Evolutionary conservation across 2,888 invertebrate genomes (phyloP).

Genomic region (Eilema depressum): DNA sequence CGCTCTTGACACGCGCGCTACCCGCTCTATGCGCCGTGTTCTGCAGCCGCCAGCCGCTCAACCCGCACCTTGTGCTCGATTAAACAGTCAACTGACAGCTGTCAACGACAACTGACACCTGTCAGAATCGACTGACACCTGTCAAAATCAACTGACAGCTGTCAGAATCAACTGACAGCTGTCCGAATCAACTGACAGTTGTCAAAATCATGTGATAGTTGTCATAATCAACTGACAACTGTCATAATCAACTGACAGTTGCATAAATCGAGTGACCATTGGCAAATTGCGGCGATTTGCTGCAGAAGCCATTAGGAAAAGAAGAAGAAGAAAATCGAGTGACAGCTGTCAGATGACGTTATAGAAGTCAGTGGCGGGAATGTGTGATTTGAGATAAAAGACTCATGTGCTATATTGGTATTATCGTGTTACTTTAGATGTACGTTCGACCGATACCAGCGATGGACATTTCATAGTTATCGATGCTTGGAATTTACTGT

Average conservation of each 20-base stretch:
- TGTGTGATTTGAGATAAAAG: constrained; percentile 43
- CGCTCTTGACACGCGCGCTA: constrained; percentile 70
- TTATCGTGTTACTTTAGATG: constrained; percentile 30
- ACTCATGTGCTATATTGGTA: constrained; percentile 45
- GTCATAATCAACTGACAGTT: too few species aligned
- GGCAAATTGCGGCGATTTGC: too few species aligned
- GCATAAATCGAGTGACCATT: too few species aligned
- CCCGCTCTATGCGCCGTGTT: constrained; percentile 79
- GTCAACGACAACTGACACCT: constrained; percentile 10
- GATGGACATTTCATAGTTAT: constrained; percentile 42
- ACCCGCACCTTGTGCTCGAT: constrained; percentile 66
- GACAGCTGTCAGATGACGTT: constrained; percentile 18
- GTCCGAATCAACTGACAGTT: constrained; percentile 23
- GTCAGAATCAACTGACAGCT: too few species aligned
- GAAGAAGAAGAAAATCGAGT: too few species aligned
- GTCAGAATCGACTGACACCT: constrained; percentile 31
- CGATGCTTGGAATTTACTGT: constrained; percentile 56
- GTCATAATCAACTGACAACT: too few species aligned
- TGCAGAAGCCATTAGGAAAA: too few species aligned
- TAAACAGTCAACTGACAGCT: constrained; percentile 38
- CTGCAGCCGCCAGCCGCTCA: constrained; percentile 72
- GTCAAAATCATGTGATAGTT: constrained; percentile 25
- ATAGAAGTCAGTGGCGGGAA: constrained; percentile 33
- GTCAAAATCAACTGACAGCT: too few species aligned
- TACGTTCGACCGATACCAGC: constrained; percentile 43